phyloP scores from a whole-genome alignment of 64 coral and sea anemone genomes.

The Hydrozoanthus tunicans region DNA sequence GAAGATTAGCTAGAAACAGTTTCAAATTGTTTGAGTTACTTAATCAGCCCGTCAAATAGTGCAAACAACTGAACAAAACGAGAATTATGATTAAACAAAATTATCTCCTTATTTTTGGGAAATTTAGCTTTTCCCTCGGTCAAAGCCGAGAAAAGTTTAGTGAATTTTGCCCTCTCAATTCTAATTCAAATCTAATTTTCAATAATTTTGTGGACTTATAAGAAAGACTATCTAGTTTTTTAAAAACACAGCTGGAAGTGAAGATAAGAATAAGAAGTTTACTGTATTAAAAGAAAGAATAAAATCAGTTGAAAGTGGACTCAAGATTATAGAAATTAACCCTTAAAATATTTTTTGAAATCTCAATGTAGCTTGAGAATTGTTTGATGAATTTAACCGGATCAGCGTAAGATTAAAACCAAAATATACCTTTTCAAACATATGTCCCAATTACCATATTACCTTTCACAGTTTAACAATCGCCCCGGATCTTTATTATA shows the following conservation, averaged over 20 bases:
- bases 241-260: no score
- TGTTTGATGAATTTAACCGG: background rate
- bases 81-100: constrained; percentile 18
- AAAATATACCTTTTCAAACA: constrained; percentile 45
- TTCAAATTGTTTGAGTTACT: constrained; percentile 5
- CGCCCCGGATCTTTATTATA: constrained; percentile 52
- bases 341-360: background rate
- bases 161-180: background rate
- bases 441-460: constrained; percentile 47
- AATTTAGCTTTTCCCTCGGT: background rate
- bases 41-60: constrained; percentile 20
- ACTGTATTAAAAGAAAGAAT: no score
- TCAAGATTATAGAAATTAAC: background rate
- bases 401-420: background rate
- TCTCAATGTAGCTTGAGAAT: background rate
- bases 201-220: background rate
- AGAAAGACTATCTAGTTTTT: no score
- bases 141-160: background rate
- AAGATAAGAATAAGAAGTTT: no score
- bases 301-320: background rate
- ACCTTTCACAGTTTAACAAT: constrained; percentile 46
- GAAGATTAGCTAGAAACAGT: constrained; percentile 13
- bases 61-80: constrained; percentile 33
- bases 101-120: background rate
- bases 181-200: background rate